Evolutionary conservation across 2,113 vertebrate species (phyloP).

Genomic region (Malurus melanocephalus): DNA sequence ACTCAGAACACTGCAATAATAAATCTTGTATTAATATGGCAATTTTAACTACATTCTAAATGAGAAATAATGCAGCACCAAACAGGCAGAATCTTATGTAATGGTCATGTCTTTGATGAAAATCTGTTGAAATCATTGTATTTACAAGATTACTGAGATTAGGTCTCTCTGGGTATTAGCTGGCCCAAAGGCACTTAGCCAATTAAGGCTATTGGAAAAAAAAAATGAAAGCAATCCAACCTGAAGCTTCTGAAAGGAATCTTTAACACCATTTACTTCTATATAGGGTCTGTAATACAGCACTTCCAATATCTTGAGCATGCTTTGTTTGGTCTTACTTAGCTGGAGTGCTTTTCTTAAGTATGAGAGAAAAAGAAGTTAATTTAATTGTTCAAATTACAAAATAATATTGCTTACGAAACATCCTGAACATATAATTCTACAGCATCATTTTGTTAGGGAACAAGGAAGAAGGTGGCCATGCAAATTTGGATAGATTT

Average conservation of each 20-base stretch:
- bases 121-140: conserved; percentile 58
- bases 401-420: neutral
- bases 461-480: neutral
- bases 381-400: neutral
- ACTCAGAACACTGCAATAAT: neutral
- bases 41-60: neutral
- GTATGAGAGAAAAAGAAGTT: neutral
- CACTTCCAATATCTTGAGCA: neutral
- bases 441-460: neutral
- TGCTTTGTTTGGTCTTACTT: neutral
- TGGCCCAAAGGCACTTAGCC: conserved; percentile 59
- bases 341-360: neutral
- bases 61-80: neutral
- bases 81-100: neutral
- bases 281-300: neutral
- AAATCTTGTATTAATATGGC: neutral
- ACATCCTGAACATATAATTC: neutral
- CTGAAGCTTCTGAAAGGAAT: conserved; percentile 40
- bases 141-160: conserved; percentile 60
- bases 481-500: neutral
- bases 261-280: conserved; percentile 30
- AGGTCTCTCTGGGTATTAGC: conserved; percentile 45
- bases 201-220: conserved; percentile 51
- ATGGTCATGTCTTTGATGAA: conserved; percentile 49
- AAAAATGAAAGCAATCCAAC: conserved; percentile 45